Percentiles rank a stretch among this genome's conserved stretches.
phyloP scores from a whole-genome alignment of 2,797 vertebrate genomes.

The Xenops minutus region DNA sequence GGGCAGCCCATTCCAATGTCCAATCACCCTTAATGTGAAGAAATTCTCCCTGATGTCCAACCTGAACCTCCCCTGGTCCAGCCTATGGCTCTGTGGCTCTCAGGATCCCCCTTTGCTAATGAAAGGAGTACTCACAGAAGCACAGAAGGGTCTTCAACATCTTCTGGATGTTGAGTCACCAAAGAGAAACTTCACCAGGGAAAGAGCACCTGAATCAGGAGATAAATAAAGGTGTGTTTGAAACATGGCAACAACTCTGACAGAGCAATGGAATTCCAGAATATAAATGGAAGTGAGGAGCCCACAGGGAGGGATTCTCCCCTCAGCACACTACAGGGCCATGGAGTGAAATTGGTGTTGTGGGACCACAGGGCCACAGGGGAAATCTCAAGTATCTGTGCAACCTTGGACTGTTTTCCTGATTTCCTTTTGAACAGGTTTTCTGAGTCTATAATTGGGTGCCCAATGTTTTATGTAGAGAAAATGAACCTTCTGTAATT shows the following conservation, averaged over 20 bases:
- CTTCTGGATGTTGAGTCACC: fast-evolving
- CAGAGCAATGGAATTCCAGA: background rate
- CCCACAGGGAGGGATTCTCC: fast-evolving
- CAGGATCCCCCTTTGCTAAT: background rate
- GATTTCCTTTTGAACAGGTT: background rate
- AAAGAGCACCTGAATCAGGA: background rate
- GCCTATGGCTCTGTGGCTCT: background rate
- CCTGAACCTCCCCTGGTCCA: background rate
- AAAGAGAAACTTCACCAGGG: background rate
- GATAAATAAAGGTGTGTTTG: background rate
- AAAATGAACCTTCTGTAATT: background rate
- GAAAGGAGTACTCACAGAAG: fast-evolving
- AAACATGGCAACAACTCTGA: background rate
- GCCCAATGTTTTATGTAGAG: background rate
- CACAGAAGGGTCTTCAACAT: background rate
- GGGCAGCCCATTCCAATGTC: background rate
- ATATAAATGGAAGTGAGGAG: background rate
- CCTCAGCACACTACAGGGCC: fast-evolving
- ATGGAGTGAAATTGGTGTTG: background rate
- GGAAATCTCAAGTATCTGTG: background rate
- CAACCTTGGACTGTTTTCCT: background rate
- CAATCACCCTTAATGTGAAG: too few relatives aligned
- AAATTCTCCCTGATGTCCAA: background rate
- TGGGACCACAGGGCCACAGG: background rate
- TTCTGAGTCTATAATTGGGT: background rate